Evolutionary conservation across 2,888 invertebrate species (phyloP).

Genomic region (Abrostola triplasia): DNA sequence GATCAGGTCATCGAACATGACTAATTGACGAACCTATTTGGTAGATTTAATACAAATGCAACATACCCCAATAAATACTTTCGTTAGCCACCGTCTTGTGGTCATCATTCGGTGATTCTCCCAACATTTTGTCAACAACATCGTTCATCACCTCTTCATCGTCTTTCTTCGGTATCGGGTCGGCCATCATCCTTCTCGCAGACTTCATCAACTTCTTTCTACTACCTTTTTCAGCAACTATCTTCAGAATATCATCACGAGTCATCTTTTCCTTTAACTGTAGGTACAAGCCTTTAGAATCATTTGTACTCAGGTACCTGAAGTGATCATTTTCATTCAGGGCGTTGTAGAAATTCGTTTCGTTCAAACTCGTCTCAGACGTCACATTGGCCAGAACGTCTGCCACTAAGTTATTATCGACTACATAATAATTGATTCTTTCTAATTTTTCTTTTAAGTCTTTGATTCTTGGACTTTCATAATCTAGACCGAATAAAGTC

Average conservation of each 20-base stretch:
- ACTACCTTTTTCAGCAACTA: conserved; percentile 62
- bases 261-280: conserved; percentile 80
- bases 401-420: conserved; percentile 66
- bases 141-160: conserved; percentile 63
- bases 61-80: conserved; percentile 78
- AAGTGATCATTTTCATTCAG: conserved; percentile 73
- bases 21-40: neutral
- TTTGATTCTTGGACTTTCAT: conserved; percentile 59
- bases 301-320: conserved; percentile 58
- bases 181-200: conserved; percentile 69
- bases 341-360: conserved; percentile 74
- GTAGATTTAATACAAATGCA: neutral
- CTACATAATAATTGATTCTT: conserved; percentile 67
- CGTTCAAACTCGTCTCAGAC: conserved; percentile 63
- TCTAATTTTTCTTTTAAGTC: conserved; percentile 72
- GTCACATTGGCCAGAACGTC: conserved; percentile 67
- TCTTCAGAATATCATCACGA: conserved; percentile 75
- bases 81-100: conserved; percentile 68
- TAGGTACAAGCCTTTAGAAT: conserved; percentile 73
- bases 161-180: conserved; percentile 41
- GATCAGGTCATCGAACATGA: no score
- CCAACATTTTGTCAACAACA: conserved; percentile 75
- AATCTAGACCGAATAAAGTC: conserved; percentile 13
- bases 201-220: conserved; percentile 60
- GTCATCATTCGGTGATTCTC: conserved; percentile 67